Evolutionary conservation across 2,797 vertebrate species (phyloP).

Genomic region (Phaenicophaeus curvirostris): DNA sequence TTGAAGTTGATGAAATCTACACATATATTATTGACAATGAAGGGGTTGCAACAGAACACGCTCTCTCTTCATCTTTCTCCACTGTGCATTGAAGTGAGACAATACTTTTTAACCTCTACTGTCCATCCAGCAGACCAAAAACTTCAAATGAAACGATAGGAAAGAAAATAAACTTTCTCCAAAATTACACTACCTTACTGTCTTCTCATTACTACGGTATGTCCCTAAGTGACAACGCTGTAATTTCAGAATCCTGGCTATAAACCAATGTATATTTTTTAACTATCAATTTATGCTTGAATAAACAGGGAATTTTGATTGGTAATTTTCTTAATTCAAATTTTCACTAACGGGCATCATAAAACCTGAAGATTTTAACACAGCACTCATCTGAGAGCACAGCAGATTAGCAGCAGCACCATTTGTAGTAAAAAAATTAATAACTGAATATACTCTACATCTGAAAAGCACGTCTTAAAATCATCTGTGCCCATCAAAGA

Average conservation of each 20-base stretch:
- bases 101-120: background rate
- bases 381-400: slow-evolving; percentile 43
- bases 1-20: slow-evolving; percentile 42
- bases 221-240: slow-evolving; percentile 17
- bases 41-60: background rate
- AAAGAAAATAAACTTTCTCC: background rate
- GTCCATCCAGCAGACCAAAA: background rate
- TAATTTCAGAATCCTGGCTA: slow-evolving; percentile 37
- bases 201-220: background rate
- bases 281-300: slow-evolving; percentile 66
- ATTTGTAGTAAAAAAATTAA: slow-evolving; percentile 43
- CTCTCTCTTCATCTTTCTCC: background rate
- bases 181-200: background rate
- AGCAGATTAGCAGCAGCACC: slow-evolving; percentile 54
- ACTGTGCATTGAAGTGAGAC: background rate
- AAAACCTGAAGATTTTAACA: slow-evolving; percentile 63
- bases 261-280: slow-evolving; percentile 39
- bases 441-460: slow-evolving; percentile 36
- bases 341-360: slow-evolving; percentile 62
- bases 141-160: background rate
- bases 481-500: slow-evolving; percentile 50
- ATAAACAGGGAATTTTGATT: slow-evolving; percentile 54
- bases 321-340: slow-evolving; percentile 61
- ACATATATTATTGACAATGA: background rate
- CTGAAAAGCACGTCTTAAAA: slow-evolving; percentile 42